Conservation (phyloP, 2,888 invertebrate genomes). For the Lithophane leautieri region DNA sequence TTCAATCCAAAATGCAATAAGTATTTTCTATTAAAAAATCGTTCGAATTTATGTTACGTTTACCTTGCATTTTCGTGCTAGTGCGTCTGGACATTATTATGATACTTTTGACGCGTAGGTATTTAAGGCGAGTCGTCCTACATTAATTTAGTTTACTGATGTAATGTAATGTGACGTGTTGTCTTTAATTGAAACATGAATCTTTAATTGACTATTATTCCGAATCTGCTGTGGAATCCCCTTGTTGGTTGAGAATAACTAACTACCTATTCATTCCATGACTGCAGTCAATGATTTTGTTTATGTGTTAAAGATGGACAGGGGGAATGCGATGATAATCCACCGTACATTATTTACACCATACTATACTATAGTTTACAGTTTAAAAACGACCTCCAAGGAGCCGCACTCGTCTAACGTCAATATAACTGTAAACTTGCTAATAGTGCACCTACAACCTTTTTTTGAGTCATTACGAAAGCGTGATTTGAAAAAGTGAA, state of each 20-base stretch:
- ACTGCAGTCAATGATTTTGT: background rate
- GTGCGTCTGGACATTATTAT: background rate
- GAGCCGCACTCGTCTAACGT: no score
- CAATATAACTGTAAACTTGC: background rate
- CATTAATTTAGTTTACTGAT: constrained; percentile 9
- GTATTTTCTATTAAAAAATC: background rate
- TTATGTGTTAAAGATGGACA: background rate
- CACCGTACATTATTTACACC: no score
- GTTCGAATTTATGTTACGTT: background rate
- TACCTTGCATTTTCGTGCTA: background rate
- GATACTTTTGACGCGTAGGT: background rate
- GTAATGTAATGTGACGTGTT: background rate
- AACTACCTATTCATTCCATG: constrained; percentile 3
- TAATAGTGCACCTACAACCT: background rate
- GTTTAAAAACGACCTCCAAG: no score
- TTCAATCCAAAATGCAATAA: background rate
- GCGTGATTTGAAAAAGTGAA: background rate
- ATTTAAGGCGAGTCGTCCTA: constrained; percentile 4
- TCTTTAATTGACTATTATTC: constrained; percentile 34
- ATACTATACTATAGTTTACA: no score
- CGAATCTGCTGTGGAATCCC: background rate
- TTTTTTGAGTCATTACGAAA: background rate
- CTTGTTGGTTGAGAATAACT: background rate
- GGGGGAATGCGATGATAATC: background rate
- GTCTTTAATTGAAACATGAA: constrained; percentile 42